Evolutionary conservation across 2,888 invertebrate genomes (phyloP).

Genomic region (Phortica okadai): DNA sequence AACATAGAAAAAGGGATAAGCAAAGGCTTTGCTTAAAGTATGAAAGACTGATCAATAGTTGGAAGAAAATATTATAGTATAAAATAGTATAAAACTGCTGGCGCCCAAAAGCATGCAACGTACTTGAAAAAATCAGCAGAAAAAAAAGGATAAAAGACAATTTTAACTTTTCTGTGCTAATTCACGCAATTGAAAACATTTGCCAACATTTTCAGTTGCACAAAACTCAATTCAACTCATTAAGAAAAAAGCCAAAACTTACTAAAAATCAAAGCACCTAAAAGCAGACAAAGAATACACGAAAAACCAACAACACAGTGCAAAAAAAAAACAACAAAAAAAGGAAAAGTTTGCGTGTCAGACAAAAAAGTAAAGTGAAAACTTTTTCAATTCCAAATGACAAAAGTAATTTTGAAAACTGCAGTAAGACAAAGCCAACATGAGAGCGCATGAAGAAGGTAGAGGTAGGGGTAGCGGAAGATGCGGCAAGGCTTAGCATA

Average conservation of each 20-base stretch:
- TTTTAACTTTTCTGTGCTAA: too few species aligned
- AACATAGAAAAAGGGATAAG: too few species aligned
- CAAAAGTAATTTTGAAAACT: conserved; percentile 23
- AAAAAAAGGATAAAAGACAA: too few species aligned
- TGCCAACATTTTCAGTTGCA: not conserved
- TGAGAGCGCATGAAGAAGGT: not conserved
- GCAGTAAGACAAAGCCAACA: not conserved
- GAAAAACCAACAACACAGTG: not conserved
- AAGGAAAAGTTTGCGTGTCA: conserved; percentile 20
- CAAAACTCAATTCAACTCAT: not conserved
- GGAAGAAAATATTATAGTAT: too few species aligned
- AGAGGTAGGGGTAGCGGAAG: not conserved
- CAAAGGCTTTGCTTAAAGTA: too few species aligned
- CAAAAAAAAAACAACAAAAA: not conserved
- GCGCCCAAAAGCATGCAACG: too few species aligned
- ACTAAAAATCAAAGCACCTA: conserved; percentile 41
- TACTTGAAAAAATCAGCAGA: too few species aligned
- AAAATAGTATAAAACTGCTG: too few species aligned
- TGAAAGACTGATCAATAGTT: too few species aligned
- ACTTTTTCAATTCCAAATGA: conserved; percentile 25
- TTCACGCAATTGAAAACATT: not conserved
- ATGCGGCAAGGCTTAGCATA: too few species aligned
- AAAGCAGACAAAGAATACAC: conserved; percentile 46
- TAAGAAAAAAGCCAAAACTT: not conserved
- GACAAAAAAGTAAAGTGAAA: not conserved